Conservation (phyloP, 92 coral and sea anemone genomes). For the Umimayanthus chanpuru region DNA sequence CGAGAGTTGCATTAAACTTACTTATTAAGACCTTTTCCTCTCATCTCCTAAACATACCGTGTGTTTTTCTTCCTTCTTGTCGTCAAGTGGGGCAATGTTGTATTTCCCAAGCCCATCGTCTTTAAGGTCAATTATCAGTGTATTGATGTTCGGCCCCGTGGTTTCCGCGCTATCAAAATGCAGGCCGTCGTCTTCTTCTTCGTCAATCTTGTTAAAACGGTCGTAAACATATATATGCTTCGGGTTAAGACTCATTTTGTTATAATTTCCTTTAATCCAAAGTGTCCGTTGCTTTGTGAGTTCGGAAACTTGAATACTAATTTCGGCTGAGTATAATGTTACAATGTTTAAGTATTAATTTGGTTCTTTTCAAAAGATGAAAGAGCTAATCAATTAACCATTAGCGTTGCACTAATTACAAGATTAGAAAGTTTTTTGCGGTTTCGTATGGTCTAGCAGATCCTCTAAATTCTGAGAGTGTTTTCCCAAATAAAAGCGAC, state of each 20-base stretch:
- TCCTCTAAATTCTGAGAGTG: neutral
- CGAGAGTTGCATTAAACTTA: too few species aligned
- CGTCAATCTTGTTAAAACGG: slow-evolving; percentile 44
- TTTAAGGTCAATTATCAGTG: slow-evolving; percentile 60
- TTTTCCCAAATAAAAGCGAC: too few species aligned
- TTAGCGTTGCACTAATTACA: neutral
- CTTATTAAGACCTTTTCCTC: neutral
- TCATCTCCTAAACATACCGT: slow-evolving; percentile 25
- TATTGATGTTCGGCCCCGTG: neutral
- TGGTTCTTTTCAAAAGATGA: neutral
- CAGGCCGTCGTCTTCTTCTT: slow-evolving; percentile 11
- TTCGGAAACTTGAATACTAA: neutral
- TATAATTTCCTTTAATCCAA: neutral
- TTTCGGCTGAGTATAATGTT: neutral
- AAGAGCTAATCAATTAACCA: neutral
- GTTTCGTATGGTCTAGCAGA: neutral
- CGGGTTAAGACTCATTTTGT: slow-evolving; percentile 70
- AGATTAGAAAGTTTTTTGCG: neutral
- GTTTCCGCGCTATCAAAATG: neutral
- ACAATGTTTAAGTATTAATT: slow-evolving; percentile 18
- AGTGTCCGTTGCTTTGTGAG: neutral
- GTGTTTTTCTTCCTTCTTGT: slow-evolving; percentile 27
- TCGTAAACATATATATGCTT: slow-evolving; percentile 73
- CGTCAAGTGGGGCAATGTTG: slow-evolving; percentile 63
- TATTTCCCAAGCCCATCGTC: slow-evolving; percentile 92